Evolutionary conservation across 1,140 invertebrate genomes (phyloP).

Genomic region (Drosophila biarmipes): DNA sequence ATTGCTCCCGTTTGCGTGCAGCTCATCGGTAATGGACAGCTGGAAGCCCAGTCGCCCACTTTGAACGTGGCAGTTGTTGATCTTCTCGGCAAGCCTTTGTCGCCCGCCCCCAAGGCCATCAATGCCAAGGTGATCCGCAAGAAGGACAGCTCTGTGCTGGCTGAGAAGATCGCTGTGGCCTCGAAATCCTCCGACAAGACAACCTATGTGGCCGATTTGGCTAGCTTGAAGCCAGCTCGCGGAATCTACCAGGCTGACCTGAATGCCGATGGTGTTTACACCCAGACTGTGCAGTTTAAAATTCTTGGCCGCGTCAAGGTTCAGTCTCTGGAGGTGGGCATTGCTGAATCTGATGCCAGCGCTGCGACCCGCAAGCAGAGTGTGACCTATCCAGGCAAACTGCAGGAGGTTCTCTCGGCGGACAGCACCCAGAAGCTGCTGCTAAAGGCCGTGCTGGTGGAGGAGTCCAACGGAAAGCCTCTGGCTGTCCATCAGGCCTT

Average conservation of each 20-base stretch:
- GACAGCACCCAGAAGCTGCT: slow-evolving; percentile 96
- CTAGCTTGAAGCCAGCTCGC: slow-evolving; percentile 90
- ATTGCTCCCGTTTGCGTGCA: slow-evolving; percentile 90
- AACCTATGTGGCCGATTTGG: slow-evolving; percentile 92
- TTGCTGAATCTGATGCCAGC: slow-evolving; percentile 94
- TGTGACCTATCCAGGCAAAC: slow-evolving; percentile 90
- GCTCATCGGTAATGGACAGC: slow-evolving; percentile 89
- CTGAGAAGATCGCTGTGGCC: slow-evolving; percentile 66
- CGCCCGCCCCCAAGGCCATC: slow-evolving; percentile 55
- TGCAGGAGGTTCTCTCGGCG: slow-evolving; percentile 89
- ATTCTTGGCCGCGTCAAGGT: slow-evolving; percentile 90
- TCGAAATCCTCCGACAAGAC: slow-evolving; percentile 86
- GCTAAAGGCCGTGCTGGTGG: slow-evolving; percentile 92
- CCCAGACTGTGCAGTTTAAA: slow-evolving; percentile 89
- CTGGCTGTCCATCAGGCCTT: slow-evolving; percentile 97
- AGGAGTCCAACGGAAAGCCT: slow-evolving; percentile 88
- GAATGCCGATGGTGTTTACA: slow-evolving; percentile 88
- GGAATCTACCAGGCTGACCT: slow-evolving; percentile 94
- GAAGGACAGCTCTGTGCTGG: slow-evolving; percentile 68
- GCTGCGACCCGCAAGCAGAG: slow-evolving; percentile 92
- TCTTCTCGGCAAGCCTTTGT: slow-evolving; percentile 91
- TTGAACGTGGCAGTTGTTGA: slow-evolving; percentile 93
- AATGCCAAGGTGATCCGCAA: slow-evolving; percentile 66
- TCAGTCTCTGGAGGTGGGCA: slow-evolving; percentile 93
- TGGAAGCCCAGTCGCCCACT: slow-evolving; percentile 89